Evolutionary conservation across 2,113 vertebrate species (phyloP), one percentile per base, ranked within the genome.

Genomic region (Coryphaenoides rupestris): DNA sequence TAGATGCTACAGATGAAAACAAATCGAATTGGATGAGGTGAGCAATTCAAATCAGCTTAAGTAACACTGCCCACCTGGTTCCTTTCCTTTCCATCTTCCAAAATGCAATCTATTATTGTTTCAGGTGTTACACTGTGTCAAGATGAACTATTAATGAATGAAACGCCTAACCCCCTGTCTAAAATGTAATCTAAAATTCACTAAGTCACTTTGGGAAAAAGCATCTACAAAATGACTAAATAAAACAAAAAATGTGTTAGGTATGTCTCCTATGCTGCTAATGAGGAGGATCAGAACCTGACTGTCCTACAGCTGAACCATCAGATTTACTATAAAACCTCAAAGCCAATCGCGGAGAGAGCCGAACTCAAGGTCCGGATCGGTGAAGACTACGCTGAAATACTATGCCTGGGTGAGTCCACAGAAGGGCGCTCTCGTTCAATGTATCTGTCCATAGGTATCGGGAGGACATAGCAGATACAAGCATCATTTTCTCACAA

Each of bases 11-110:
- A 2, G 90, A 91, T 81, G 90, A 89, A 70, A 87, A 88, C 59
- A 90, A 79, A 64, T 87, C 90, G 0, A 92, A 90, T 73, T 92
- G 91, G 91, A 92, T 91, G 89, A 90, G 90, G 88, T 91, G 40
- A 61, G 68, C 7, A 0, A 6, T 3, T 60, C 1, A 40, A 45
- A 21, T 50, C 17, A 16, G 45, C 16, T 57, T 16, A 26, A 54
- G 10, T 21, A 12, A 54, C 52, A 21, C 4, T 57, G 12, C 55
- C 22, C 55, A 16, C 55, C 23, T 28, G 16, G 3, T 28, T 17
- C 0, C 28, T 56, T 52, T 1, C 3, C 4, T 12, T 9, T 14
- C 19, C 21, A 28, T 4, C 33, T 40, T 40, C 33, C 9, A 40
- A 40, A 40, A 40, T 40, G 33, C 10, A 12, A 40, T 40, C 9